phyloP scores from a whole-genome alignment of 2,888 invertebrate species.

The Netelia melanura region DNA sequence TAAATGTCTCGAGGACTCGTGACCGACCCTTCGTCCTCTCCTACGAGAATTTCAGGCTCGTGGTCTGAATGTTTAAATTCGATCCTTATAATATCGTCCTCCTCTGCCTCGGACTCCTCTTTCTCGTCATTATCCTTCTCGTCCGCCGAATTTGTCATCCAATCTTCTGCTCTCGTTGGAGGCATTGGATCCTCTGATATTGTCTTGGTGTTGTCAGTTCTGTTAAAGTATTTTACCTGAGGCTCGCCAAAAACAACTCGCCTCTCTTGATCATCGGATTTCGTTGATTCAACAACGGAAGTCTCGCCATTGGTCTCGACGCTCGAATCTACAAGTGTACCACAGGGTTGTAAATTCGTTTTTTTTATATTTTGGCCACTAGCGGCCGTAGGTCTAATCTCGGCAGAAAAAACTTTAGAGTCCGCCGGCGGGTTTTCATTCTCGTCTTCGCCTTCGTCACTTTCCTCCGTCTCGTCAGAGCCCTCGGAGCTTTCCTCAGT shows the following conservation, averaged over 20 bases:
- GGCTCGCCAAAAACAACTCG: conserved; percentile 68
- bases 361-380: conserved; percentile 50
- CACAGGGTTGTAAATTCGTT: conserved; percentile 8
- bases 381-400: background rate
- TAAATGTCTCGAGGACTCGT: conserved; percentile 79
- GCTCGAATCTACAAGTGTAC: background rate
- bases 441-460: conserved; percentile 64
- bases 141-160: conserved; percentile 50
- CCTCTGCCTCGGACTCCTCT: conserved; percentile 60
- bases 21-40: conserved; percentile 64
- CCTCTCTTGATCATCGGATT: conserved; percentile 53
- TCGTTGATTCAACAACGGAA: conserved; percentile 59
- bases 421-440: conserved; percentile 36
- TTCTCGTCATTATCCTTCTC: conserved; percentile 47
- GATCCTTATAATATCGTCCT: conserved; percentile 76
- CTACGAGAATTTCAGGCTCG: conserved; percentile 54
- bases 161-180: conserved; percentile 51
- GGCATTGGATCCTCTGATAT: conserved; percentile 53
- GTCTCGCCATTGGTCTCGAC: conserved; percentile 28
- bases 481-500: conserved; percentile 67
- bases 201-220: conserved; percentile 52
- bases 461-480: conserved; percentile 58
- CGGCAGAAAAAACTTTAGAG: background rate
- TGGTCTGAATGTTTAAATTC: conserved; percentile 77
- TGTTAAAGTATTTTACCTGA: conserved; percentile 66